phyloP scores from a whole-genome alignment of 2,797 vertebrate species.

The Gymnoscopelus microlampas region DNA sequence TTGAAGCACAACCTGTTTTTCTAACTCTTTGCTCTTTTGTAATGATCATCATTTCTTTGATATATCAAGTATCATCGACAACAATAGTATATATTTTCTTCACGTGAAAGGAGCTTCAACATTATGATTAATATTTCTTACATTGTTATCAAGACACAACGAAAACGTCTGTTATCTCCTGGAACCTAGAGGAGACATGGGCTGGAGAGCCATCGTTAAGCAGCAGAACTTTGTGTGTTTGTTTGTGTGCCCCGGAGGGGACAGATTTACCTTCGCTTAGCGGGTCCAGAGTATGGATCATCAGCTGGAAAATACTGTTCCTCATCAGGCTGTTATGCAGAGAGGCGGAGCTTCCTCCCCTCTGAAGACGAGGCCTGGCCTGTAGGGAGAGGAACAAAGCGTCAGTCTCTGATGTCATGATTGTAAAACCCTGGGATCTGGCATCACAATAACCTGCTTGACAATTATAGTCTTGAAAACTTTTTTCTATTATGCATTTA shows the following conservation, averaged over 20 bases:
- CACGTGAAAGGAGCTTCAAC: too few species aligned
- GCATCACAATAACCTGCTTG: too few species aligned
- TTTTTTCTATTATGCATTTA: too few species aligned
- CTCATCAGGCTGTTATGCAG: slow-evolving; percentile 99
- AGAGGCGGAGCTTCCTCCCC: slow-evolving; percentile 96
- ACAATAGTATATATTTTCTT: too few species aligned
- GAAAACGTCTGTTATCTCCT: slow-evolving; percentile 3
- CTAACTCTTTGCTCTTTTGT: too few species aligned
- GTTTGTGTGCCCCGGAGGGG: slow-evolving; percentile 6
- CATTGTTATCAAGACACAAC: background rate
- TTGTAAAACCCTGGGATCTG: background rate
- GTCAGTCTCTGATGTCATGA: slow-evolving; percentile 44
- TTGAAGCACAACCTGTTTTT: too few species aligned
- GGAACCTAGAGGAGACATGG: background rate
- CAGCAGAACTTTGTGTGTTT: background rate
- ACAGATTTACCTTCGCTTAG: slow-evolving; percentile 92
- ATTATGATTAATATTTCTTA: too few species aligned
- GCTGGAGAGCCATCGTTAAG: background rate
- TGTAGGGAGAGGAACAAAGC: slow-evolving; percentile 65
- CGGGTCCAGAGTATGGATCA: slow-evolving; percentile 98
- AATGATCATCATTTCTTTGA: too few species aligned
- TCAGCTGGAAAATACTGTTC: slow-evolving; percentile 99
- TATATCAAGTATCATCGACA: too few species aligned
- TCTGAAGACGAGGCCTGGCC: slow-evolving; percentile 93
- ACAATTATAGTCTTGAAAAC: too few species aligned